Conservation (phyloP, 1,140 invertebrate species). For the Pogonomyrmex californicus region DNA sequence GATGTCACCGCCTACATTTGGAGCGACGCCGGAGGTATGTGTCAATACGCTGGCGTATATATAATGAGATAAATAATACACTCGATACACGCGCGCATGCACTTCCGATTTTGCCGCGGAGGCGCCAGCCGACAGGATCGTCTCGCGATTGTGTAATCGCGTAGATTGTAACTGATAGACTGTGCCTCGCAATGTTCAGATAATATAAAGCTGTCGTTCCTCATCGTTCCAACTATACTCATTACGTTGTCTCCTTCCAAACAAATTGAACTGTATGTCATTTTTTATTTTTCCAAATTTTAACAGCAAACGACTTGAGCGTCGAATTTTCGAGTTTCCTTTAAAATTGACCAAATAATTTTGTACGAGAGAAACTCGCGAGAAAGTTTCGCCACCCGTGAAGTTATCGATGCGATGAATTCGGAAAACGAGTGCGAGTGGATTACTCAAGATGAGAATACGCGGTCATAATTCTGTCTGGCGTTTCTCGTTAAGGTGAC, state of each 20-base stretch:
- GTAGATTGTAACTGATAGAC: too few species aligned
- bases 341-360: background rate
- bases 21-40: constrained; percentile 53
- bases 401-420: background rate
- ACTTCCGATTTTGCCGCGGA: constrained; percentile 18
- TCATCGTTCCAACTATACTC: background rate
- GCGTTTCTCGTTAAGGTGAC: constrained; percentile 50
- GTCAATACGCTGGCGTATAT: constrained; percentile 23
- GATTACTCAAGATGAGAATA: constrained; percentile 49
- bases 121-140: background rate
- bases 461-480: constrained; percentile 36
- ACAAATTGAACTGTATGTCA: background rate
- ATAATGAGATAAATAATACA: constrained; percentile 46
- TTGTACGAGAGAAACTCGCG: background rate
- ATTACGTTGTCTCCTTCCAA: too few species aligned
- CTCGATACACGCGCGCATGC: constrained; percentile 14
- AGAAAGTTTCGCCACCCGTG: background rate
- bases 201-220: background rate
- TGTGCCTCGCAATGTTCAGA: background rate
- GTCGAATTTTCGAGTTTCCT: background rate
- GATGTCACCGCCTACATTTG: constrained; percentile 74
- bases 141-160: constrained; percentile 16
- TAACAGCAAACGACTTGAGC: background rate
- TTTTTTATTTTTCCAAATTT: background rate
- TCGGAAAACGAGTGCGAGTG: constrained; percentile 3